Conservation (phyloP, 2,113 vertebrate species). For the Tragelaphus scriptus region DNA sequence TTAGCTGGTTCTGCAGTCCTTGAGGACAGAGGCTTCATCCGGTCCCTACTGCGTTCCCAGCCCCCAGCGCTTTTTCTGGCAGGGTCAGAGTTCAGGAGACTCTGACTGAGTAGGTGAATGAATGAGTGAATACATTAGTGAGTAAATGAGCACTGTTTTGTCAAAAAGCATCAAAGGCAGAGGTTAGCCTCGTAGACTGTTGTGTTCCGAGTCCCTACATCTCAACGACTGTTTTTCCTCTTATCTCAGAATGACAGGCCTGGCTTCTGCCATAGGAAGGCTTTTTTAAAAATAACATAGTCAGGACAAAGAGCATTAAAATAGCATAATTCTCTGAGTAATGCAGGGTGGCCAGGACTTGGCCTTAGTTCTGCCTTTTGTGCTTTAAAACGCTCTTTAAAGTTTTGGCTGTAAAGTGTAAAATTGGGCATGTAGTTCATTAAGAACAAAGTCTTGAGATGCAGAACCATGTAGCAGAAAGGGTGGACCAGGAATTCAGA, state of each 20-base stretch:
- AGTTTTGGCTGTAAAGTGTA: neutral
- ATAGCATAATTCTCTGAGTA: neutral
- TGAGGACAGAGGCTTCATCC: neutral
- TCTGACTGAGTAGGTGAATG: neutral
- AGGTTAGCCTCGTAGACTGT: neutral
- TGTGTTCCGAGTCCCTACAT: neutral
- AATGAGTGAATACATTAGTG: too few species aligned
- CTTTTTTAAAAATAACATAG: neutral
- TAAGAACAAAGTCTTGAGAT: neutral
- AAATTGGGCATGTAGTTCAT: neutral
- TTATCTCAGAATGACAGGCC: neutral
- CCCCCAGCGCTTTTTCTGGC: accelerated
- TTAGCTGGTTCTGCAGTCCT: neutral
- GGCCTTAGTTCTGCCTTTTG: neutral
- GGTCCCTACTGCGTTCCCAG: neutral
- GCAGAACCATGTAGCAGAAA: neutral
- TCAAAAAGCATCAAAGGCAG: neutral
- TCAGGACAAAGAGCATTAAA: neutral
- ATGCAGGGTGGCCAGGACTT: neutral
- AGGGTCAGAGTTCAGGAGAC: neutral
- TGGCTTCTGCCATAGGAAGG: neutral
- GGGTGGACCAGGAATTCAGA: neutral
- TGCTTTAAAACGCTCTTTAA: neutral
- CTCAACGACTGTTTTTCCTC: neutral
- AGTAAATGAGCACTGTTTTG: neutral